These are phyloP conservation scores for Drosophila mimetica DNA, from an alignment of 2,888 invertebrate genomes.

Conservation along the genomic window DNA sequence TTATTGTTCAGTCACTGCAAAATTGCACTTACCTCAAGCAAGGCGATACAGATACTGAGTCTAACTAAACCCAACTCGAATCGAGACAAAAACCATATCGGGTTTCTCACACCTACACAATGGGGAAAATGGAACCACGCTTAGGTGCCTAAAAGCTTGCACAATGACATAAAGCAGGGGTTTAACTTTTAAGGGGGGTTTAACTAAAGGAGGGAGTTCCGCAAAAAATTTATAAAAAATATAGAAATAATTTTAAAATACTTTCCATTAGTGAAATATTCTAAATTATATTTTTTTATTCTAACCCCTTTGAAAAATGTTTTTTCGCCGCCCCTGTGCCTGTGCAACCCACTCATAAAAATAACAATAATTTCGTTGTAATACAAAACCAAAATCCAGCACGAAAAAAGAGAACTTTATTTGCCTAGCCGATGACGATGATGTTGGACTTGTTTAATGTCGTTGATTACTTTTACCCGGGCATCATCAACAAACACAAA, in stretches of 20 bases:
- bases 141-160: conserved; percentile 72
- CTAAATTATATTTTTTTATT: too few species aligned
- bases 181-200: background rate
- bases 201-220: background rate
- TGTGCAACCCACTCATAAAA: conserved; percentile 38
- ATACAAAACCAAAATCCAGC: conserved; percentile 66
- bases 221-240: background rate
- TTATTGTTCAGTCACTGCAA: conserved; percentile 55
- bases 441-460: conserved; percentile 69
- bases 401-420: conserved; percentile 49
- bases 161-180: conserved; percentile 47
- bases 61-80: conserved; percentile 34
- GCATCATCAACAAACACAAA: conserved; percentile 52
- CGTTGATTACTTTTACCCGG: conserved; percentile 70
- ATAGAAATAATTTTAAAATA: too few species aligned
- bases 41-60: conserved; percentile 28
- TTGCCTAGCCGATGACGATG: conserved; percentile 65
- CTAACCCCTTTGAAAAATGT: background rate
- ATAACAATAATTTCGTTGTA: conserved; percentile 75
- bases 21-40: conserved; percentile 56
- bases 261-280: too few species aligned
- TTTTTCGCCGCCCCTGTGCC: conserved; percentile 1
- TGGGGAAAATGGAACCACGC: conserved; percentile 40
- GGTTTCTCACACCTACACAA: conserved; percentile 75
- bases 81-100: conserved; percentile 48